A percentile compares a stretch with the other conserved stretches of the same genome.
Evolutionary conservation across 1,140 invertebrate species (phyloP).

Genomic region (Drosophila seguyi): DNA sequence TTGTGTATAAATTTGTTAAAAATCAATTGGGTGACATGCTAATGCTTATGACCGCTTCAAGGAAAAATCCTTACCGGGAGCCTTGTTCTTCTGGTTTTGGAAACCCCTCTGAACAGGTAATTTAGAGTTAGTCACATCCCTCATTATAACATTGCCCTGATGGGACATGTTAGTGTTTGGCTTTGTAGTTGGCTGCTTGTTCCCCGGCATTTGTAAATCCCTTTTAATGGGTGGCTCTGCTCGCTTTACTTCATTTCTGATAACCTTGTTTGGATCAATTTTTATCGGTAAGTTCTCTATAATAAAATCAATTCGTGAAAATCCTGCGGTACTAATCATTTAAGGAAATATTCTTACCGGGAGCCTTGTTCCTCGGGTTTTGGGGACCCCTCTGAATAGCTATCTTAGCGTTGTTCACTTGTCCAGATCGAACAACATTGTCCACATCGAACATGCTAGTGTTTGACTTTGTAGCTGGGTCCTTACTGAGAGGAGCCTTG

Average conservation of each 20-base stretch:
- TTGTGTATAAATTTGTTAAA: too few relatives aligned
- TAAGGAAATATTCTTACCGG: not conserved
- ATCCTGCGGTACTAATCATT: not conserved
- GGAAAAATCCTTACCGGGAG: not conserved
- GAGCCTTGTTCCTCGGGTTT: not conserved
- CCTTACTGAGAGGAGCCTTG: not conserved
- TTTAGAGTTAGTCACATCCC: too few relatives aligned
- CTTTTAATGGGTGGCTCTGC: not conserved
- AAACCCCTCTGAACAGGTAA: not conserved
- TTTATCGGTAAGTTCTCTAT: not conserved
- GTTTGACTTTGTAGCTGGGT: not conserved
- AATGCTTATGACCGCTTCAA: too few relatives aligned
- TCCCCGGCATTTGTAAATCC: not conserved
- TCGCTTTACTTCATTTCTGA: accelerated
- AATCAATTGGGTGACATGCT: too few relatives aligned
- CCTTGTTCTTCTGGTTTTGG: not conserved
- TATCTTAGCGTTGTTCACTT: too few relatives aligned
- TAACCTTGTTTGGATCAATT: not conserved
- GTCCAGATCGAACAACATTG: accelerated
- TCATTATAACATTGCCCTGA: not conserved
- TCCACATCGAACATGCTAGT: not conserved
- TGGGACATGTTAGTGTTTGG: not conserved
- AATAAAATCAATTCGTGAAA: not conserved
- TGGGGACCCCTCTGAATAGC: not conserved
- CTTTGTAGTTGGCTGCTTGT: not conserved